Conservation (phyloP, 2,113 vertebrate genomes). For the Urocitellus parryii region DNA sequence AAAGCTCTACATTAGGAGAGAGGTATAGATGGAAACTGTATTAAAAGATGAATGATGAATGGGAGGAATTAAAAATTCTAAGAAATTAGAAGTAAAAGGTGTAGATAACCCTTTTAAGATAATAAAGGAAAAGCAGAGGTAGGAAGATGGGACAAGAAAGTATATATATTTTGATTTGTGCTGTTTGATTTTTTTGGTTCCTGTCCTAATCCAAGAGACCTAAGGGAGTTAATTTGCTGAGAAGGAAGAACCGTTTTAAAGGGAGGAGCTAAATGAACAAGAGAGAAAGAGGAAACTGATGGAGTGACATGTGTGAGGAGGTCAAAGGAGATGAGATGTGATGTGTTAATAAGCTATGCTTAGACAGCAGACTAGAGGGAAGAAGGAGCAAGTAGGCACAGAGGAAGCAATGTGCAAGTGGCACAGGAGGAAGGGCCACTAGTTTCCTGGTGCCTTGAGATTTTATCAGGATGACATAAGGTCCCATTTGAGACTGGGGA, state of each 20-base stretch:
- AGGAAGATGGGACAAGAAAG: neutral
- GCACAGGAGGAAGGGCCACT: neutral
- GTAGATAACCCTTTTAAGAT: neutral
- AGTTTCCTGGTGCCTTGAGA: neutral
- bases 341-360: neutral
- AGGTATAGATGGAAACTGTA: neutral
- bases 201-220: neutral
- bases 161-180: neutral
- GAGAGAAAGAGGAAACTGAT: neutral
- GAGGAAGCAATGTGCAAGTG: accelerated
- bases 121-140: neutral
- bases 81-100: neutral
- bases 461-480: neutral
- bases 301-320: neutral
- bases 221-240: neutral
- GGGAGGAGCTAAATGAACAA: neutral
- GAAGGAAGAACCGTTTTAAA: neutral
- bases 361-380: neutral
- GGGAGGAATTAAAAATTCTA: neutral
- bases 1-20: neutral
- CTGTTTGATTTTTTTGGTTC: neutral
- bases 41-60: neutral
- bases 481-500: neutral
- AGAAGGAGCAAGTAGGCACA: neutral
- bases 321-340: neutral